phyloP scores from a whole-genome alignment of 2,888 invertebrate species.

The Ceraclea dissimilis region DNA sequence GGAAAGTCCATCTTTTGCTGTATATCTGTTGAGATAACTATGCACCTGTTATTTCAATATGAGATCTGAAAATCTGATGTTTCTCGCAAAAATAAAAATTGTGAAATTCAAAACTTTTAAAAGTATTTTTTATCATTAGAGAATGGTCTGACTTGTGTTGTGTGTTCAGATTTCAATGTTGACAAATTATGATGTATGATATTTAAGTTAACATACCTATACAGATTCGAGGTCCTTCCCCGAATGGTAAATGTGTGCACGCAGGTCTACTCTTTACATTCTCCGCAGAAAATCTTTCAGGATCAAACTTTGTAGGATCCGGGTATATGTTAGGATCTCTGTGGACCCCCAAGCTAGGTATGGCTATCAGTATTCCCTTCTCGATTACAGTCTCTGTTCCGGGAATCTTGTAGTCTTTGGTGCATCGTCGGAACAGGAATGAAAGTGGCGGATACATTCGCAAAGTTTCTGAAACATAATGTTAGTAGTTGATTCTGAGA shows the following conservation, averaged over 20 bases:
- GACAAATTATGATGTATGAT: no score
- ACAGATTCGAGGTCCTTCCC: constrained; percentile 29
- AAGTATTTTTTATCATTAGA: no score
- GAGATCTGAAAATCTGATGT: no score
- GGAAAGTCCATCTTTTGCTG: no score
- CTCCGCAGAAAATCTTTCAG: constrained; percentile 31
- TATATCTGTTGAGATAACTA: no score
- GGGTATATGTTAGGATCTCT: constrained; percentile 31
- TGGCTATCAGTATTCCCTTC: constrained; percentile 30
- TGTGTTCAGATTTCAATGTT: no score
- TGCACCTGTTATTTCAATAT: no score
- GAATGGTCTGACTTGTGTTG: no score
- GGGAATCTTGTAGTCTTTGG: constrained; percentile 28
- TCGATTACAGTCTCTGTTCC: constrained; percentile 27
- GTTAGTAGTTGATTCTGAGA: no score
- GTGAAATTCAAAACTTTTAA: no score
- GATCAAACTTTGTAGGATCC: constrained; percentile 33
- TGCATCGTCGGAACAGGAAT: constrained; percentile 27
- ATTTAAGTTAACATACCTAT: constrained; percentile 28
- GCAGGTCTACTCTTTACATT: constrained; percentile 28
- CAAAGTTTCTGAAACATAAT: constrained; percentile 32
- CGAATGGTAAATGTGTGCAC: constrained; percentile 28
- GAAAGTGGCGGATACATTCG: constrained; percentile 33
- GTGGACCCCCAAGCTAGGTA: constrained; percentile 32
- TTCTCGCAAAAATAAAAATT: no score